These are phyloP conservation scores for Zingel zingel DNA, from an alignment of 2,113 vertebrate genomes.

Conservation along the genomic window DNA sequence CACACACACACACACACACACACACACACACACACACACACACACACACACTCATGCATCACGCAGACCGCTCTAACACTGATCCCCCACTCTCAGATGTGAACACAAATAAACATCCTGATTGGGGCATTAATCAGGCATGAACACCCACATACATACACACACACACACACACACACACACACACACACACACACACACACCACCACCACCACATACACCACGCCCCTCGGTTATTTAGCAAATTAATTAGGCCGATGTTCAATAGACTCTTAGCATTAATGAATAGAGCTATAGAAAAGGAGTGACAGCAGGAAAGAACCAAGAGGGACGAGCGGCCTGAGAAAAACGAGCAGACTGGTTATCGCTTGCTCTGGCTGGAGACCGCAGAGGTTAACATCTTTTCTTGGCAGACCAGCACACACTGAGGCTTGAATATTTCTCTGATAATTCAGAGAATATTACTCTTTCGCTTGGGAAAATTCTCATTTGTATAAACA, in stretches of 20 bases:
- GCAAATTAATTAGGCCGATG: conserved; percentile 68
- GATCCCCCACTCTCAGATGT: conserved; percentile 19
- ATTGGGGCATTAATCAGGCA: conserved; percentile 61
- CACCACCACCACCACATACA: conserved; percentile 10
- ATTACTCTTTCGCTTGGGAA: conserved; percentile 31
- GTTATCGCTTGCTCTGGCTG: conserved; percentile 35
- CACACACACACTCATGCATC: not conserved
- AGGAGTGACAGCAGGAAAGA: conserved; percentile 43
- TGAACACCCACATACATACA: conserved; percentile 28
- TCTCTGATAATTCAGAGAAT: conserved; percentile 33
- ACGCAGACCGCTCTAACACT: conserved; percentile 17
- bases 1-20: not conserved
- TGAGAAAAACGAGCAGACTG: conserved; percentile 45
- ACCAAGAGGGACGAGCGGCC: not conserved
- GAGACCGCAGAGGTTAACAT: conserved; percentile 42
- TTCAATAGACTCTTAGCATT: conserved; percentile 63
- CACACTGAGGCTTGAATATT: conserved; percentile 24
- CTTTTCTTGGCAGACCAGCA: conserved; percentile 36
- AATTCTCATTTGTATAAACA: conserved; percentile 38
- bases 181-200: conserved; percentile 12
- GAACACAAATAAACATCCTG: conserved; percentile 52
- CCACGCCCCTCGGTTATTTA: conserved; percentile 62
- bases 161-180: not conserved
- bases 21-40: not conserved
- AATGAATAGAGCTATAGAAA: conserved; percentile 71